A percentile compares a stretch with the other conserved stretches of the same genome.
These are phyloP conservation scores for Otus sunia DNA, from an alignment of 2,113 vertebrate genomes.

Conservation along the genomic window DNA sequence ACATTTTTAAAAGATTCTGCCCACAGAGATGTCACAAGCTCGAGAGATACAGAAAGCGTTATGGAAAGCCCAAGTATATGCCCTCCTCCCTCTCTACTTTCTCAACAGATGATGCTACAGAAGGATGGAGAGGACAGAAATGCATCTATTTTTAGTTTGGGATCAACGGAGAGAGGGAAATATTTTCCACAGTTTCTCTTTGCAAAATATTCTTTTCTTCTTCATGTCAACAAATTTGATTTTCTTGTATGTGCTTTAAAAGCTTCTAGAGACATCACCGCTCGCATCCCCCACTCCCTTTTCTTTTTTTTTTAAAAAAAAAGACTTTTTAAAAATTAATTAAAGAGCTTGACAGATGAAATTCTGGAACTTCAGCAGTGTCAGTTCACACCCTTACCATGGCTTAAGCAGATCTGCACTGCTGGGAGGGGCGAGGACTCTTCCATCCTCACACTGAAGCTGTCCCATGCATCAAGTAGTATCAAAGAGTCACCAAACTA, in stretches of 20 bases:
- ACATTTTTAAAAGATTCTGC: not conserved
- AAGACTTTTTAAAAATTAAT: not conserved
- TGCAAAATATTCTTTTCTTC: not conserved
- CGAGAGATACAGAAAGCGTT: not conserved
- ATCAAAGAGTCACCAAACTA: fast-evolving
- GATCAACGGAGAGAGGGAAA: not conserved
- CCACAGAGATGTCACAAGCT: not conserved
- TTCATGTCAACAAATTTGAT: not conserved
- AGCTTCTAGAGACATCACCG: not conserved
- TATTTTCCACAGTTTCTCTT: not conserved
- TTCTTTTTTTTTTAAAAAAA: not conserved
- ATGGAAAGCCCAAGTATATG: not conserved
- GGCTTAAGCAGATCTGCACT: no score
- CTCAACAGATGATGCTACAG: not conserved
- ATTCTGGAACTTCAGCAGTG: fast-evolving
- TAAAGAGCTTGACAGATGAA: not conserved
- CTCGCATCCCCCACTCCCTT: no score
- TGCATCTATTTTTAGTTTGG: not conserved
- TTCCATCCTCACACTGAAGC: not conserved
- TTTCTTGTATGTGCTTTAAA: not conserved
- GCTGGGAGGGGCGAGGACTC: not conserved
- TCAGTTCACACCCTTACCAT: not conserved
- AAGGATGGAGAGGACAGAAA: not conserved
- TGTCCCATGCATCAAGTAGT: not conserved
- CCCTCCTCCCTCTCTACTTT: not conserved